A percentile compares a stretch with the other conserved stretches of the same genome.
Evolutionary conservation across 2,113 vertebrate species (phyloP).

Genomic region (Glaucidium brasilianum): DNA sequence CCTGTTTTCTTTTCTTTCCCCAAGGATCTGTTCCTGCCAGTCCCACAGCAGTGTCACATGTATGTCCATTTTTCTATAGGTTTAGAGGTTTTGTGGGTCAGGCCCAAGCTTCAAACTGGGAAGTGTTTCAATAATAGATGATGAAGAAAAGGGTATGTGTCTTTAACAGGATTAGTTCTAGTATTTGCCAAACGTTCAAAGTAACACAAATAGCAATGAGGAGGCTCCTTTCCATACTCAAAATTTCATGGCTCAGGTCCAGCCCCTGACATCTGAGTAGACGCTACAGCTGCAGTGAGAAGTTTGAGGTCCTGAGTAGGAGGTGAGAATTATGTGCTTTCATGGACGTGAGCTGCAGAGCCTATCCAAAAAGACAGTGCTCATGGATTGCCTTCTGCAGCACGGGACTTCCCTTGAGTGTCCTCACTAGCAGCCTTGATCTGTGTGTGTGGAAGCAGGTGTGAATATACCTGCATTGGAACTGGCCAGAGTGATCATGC

Average conservation of each 20-base stretch:
- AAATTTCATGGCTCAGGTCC: not conserved
- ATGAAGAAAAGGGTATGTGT: not conserved
- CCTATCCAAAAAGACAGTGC: not conserved
- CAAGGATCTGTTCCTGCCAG: not conserved
- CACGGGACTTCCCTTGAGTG: fast-evolving
- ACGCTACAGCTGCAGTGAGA: not conserved
- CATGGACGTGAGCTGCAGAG: not conserved
- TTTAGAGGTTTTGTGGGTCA: not conserved
- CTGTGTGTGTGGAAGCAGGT: fast-evolving
- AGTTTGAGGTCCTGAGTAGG: not conserved
- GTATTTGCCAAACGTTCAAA: not conserved
- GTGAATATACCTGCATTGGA: not conserved
- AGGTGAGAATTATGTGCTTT: not conserved
- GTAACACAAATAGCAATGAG: not conserved
- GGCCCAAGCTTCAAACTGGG: not conserved
- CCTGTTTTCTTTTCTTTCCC: not conserved
- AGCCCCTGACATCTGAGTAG: not conserved
- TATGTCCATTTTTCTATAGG: not conserved
- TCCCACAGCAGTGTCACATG: fast-evolving
- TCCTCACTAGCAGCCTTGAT: not conserved
- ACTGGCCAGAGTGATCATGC: not conserved
- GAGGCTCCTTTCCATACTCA: not conserved
- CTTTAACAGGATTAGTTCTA: not conserved
- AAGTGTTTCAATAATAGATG: not conserved
- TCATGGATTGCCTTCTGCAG: not conserved